phyloP scores from a whole-genome alignment of 1,140 invertebrate genomes.

The Drosophila burlai region DNA sequence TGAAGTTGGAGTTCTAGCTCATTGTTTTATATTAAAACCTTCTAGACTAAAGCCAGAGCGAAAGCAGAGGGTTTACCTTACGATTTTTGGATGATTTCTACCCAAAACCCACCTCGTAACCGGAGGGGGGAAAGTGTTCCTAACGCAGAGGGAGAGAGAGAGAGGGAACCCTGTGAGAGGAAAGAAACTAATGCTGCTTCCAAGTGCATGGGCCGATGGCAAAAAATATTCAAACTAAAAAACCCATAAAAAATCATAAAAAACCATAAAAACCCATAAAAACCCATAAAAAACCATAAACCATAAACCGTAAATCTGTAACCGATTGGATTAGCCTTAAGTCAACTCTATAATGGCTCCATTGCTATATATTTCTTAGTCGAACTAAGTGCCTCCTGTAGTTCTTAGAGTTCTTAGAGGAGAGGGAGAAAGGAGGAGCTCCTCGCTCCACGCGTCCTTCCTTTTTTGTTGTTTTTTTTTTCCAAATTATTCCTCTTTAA shows the following conservation, averaged over 20 bases:
- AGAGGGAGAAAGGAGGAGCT: background rate
- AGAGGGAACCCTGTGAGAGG: background rate
- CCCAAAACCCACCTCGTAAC: background rate
- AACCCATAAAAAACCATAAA: background rate
- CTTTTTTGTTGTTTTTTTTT: slow-evolving; percentile 12
- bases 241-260: too few relatives aligned
- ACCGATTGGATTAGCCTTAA: slow-evolving; percentile 33
- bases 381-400: slow-evolving; percentile 57
- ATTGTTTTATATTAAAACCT: slow-evolving; percentile 83
- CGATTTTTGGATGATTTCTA: too few relatives aligned
- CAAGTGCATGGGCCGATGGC: slow-evolving; percentile 39
- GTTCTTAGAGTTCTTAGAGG: background rate
- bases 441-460: too few relatives aligned
- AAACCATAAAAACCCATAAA: too few relatives aligned
- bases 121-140: slow-evolving; percentile 13
- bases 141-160: slow-evolving; percentile 7
- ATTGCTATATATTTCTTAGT: slow-evolving; percentile 44
- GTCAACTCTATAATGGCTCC: slow-evolving; percentile 9
- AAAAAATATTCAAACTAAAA: slow-evolving; percentile 37
- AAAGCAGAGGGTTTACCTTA: background rate
- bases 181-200: slow-evolving; percentile 21
- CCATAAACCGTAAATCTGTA: slow-evolving; percentile 14
- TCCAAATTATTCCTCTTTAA: slow-evolving; percentile 20
- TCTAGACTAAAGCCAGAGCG: slow-evolving; percentile 49
- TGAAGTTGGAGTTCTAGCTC: slow-evolving; percentile 36